Evolutionary conservation across 2,888 invertebrate species (phyloP).

Genomic region (Pedicia rivosa): DNA sequence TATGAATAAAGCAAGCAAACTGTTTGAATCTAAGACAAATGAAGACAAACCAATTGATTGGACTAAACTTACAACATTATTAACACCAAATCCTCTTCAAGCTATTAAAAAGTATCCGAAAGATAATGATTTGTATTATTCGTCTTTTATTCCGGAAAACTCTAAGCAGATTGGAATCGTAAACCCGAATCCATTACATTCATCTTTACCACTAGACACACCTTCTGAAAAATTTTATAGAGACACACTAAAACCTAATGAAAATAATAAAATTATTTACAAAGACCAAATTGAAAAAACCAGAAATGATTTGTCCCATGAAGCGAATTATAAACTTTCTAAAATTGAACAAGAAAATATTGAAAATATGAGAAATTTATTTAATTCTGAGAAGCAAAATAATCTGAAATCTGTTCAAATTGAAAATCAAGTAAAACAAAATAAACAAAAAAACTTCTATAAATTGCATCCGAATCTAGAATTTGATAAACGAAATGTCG

Average conservation of each 20-base stretch:
- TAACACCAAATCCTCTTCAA: too few species aligned
- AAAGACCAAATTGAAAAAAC: slow-evolving; percentile 17
- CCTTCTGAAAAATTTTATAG: too few species aligned
- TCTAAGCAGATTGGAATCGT: neutral
- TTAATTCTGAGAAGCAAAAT: neutral
- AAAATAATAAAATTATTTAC: neutral
- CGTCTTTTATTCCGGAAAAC: neutral
- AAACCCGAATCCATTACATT: too few species aligned
- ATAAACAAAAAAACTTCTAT: neutral
- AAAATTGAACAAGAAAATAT: slow-evolving; percentile 25
- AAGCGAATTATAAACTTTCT: slow-evolving; percentile 29
- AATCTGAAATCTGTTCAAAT: neutral
- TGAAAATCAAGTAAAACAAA: neutral
- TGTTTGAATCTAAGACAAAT: too few species aligned
- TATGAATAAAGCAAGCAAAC: too few species aligned
- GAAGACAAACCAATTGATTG: too few species aligned
- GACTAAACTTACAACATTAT: too few species aligned
- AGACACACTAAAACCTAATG: too few species aligned
- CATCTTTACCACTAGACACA: too few species aligned
- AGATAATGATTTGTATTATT: too few species aligned
- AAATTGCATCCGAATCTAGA: too few species aligned
- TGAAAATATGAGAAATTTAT: neutral
- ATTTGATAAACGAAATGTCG: slow-evolving; percentile 11
- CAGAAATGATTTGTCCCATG: slow-evolving; percentile 25
- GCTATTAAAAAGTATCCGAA: too few species aligned